Evolutionary conservation across 2,797 vertebrate species (phyloP), one percentile per base, ranked within the genome.

Genomic region (Salarias fasciatus): DNA sequence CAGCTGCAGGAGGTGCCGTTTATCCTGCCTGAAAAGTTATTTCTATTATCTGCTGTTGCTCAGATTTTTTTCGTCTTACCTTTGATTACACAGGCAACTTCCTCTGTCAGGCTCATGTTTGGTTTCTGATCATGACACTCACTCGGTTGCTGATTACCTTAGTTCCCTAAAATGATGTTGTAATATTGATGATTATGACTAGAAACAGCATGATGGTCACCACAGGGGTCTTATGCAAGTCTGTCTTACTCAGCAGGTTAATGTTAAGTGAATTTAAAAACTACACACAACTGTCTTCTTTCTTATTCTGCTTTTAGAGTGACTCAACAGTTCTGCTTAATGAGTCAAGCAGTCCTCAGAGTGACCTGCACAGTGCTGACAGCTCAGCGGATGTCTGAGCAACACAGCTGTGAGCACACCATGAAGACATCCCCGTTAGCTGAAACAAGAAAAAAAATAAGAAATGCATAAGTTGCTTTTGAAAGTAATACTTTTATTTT

Each of bases 61-160:
- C 7, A 43, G 5, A 5, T 41, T 33, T 45, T 42, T 45, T 44
- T 40, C 36, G 60, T 6, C 14, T 57, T 40, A 15, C 56, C 14
- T n/a, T 18, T 47, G 15, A 5, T 44, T 7, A 42, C 11, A 61
- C 41, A 68, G 63, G 72, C 48, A 57, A 65, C 43, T 37, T 14
- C 8, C 11, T 62, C 69, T 63, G 56, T 50, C 53, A 40, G 53
- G 8, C 24, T 41, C 51, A 30, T 61, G 58, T 33, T 5, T 4
- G 47, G 77, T 66, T 55, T 67, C 13, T 42, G 28, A 37, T 7
- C 33, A 43, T 70, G 36, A 53, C 43, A 46, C 42, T 55, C 11
- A 31, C 50, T 35, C 55, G 1, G 13, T 46, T 11, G n/a, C 44
- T 41, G n/a, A n/a, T n/a, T n/a, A n/a, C n/a, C n/a, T n/a, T n/a